Evolutionary conservation across 2,797 vertebrate genomes (phyloP).

Genomic region (Leptatherina wallacei): DNA sequence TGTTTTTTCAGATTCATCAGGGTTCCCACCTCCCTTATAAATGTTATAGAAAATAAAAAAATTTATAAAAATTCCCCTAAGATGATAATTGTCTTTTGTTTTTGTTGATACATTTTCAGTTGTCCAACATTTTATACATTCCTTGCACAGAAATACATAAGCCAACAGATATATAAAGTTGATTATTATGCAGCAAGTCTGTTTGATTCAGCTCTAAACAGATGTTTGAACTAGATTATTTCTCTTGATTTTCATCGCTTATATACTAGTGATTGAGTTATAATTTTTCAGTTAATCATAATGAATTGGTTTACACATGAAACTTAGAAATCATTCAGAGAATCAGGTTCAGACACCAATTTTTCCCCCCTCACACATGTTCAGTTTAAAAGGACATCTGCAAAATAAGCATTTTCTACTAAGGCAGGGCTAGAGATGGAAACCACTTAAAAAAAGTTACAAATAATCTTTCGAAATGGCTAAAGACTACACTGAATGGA

Average conservation of each 20-base stretch:
- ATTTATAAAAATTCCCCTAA: background rate
- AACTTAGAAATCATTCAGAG: background rate
- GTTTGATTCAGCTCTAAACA: background rate
- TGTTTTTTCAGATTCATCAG: background rate
- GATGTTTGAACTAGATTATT: background rate
- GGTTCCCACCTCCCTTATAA: background rate
- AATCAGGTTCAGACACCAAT: no score
- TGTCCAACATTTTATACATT: background rate
- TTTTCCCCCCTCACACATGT: no score
- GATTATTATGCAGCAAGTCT: background rate
- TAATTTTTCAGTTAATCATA: background rate
- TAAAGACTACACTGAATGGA: no score
- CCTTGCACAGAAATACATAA: background rate
- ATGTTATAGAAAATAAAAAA: background rate
- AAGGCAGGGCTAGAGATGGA: background rate
- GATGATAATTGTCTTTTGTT: background rate
- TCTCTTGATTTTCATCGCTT: background rate
- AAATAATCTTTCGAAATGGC: no score
- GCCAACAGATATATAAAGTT: background rate
- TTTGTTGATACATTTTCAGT: background rate
- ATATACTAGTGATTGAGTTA: background rate
- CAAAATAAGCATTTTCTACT: background rate
- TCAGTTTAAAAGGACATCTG: background rate
- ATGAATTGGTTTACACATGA: background rate
- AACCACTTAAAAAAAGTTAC: no score